phyloP scores from a whole-genome alignment of 2,113 vertebrate genomes.

The Anarhynchus alexandrinus region DNA sequence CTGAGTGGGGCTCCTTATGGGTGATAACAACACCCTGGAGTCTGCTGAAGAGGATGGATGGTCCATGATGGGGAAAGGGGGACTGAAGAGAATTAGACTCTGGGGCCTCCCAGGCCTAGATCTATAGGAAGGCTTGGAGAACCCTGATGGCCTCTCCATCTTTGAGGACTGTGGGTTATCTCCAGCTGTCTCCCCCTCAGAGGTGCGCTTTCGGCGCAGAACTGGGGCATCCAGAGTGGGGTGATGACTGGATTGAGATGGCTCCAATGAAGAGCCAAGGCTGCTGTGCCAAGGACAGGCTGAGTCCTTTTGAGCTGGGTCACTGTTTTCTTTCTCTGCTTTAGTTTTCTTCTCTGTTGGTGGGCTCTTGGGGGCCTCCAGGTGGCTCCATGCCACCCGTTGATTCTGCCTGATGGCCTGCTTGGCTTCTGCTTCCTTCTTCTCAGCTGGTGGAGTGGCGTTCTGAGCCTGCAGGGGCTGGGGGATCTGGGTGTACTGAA shows the following conservation, averaged over 20 bases:
- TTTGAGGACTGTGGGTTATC: slow-evolving; percentile 83
- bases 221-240: slow-evolving; percentile 73
- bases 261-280: slow-evolving; percentile 62
- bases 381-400: slow-evolving; percentile 49
- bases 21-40: slow-evolving; percentile 81
- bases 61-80: slow-evolving; percentile 96
- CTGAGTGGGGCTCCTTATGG: slow-evolving; percentile 86
- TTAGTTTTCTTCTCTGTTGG: slow-evolving; percentile 73
- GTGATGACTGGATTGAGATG: slow-evolving; percentile 29
- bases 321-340: slow-evolving; percentile 80
- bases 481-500: slow-evolving; percentile 95
- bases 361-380: slow-evolving; percentile 56
- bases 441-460: neutral
- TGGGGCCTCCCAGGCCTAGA: slow-evolving; percentile 91
- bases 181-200: slow-evolving; percentile 82
- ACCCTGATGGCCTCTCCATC: slow-evolving; percentile 80
- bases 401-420: slow-evolving; percentile 17
- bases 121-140: slow-evolving; percentile 88
- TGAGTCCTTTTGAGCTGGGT: slow-evolving; percentile 59
- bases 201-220: slow-evolving; percentile 82
- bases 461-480: slow-evolving; percentile 80
- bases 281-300: slow-evolving; percentile 61
- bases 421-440: slow-evolving; percentile 65
- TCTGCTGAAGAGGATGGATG: slow-evolving; percentile 84
- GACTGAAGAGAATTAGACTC: slow-evolving; percentile 95